These are phyloP conservation scores for Rhinophrynus dorsalis DNA, from an alignment of 2,797 vertebrate genomes.

Conservation along the genomic window DNA sequence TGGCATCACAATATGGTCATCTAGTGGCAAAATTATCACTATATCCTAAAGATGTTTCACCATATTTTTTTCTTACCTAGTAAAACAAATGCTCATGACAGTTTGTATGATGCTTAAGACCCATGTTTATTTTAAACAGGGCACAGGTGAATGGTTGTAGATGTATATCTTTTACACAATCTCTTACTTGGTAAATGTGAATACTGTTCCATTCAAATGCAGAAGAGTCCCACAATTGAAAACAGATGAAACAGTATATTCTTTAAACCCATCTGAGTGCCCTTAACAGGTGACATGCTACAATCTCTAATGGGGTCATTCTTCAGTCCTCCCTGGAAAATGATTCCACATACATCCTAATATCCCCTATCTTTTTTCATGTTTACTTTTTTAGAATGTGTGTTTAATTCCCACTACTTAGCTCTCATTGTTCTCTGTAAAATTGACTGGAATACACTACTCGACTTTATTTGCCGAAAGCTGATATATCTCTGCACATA, in stretches of 20 bases:
- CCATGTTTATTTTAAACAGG: slow-evolving; percentile 20
- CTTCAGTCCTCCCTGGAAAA: slow-evolving; percentile 34
- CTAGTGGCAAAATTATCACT: no score
- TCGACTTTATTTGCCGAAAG: background rate
- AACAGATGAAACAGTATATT: slow-evolving; percentile 37
- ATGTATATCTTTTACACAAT: slow-evolving; percentile 43
- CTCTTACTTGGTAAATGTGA: slow-evolving; percentile 40
- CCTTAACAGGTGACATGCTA: slow-evolving; percentile 42
- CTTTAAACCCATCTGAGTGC: slow-evolving; percentile 35
- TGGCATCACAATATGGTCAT: no score
- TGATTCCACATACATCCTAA: slow-evolving; percentile 25
- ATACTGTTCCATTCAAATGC: slow-evolving; percentile 33
- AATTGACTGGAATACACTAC: background rate
- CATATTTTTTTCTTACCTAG: no score
- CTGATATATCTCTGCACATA: background rate
- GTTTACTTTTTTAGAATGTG: background rate
- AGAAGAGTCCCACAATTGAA: slow-evolving; percentile 30
- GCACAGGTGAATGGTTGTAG: slow-evolving; percentile 41
- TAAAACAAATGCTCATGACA: background rate
- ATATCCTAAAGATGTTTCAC: no score
- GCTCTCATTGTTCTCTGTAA: background rate
- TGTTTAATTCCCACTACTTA: background rate
- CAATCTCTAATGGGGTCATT: slow-evolving; percentile 39
- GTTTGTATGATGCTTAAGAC: slow-evolving; percentile 14
- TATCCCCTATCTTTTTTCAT: slow-evolving; percentile 13